Conservation (phyloP, 2,797 vertebrate species). For the Lagorchestes hirsutus region DNA sequence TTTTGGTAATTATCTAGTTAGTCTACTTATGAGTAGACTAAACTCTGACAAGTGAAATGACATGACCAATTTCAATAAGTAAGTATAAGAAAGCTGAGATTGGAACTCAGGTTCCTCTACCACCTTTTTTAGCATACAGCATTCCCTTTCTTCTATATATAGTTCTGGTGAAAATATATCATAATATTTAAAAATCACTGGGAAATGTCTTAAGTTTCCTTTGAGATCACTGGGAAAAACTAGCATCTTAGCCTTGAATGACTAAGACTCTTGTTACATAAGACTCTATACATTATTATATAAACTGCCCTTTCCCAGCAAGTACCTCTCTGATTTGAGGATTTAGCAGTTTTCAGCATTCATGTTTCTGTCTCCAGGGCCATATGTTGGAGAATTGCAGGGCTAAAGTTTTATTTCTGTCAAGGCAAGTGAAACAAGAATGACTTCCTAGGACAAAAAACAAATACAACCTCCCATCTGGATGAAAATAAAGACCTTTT, state of each 20-base stretch:
- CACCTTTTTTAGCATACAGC: neutral
- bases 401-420: neutral
- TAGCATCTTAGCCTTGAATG: neutral
- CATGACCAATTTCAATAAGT: neutral
- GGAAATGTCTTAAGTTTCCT: neutral
- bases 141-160: neutral
- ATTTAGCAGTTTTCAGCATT: neutral
- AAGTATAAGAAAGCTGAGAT: neutral
- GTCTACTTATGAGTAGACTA: neutral
- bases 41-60: neutral
- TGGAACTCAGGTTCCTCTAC: neutral
- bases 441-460: neutral
- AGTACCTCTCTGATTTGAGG: neutral
- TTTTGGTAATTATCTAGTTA: neutral
- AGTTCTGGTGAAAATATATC: neutral
- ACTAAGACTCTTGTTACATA: neutral
- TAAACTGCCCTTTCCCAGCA: neutral
- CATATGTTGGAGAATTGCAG: neutral
- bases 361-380: neutral
- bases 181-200: neutral
- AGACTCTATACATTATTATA: neutral
- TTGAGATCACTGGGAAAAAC: neutral
- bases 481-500: neutral
- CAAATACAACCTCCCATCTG: neutral
- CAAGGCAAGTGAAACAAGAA: neutral